phyloP scores from a whole-genome alignment of 2,113 vertebrate species.

The Oryzias melastigma region DNA sequence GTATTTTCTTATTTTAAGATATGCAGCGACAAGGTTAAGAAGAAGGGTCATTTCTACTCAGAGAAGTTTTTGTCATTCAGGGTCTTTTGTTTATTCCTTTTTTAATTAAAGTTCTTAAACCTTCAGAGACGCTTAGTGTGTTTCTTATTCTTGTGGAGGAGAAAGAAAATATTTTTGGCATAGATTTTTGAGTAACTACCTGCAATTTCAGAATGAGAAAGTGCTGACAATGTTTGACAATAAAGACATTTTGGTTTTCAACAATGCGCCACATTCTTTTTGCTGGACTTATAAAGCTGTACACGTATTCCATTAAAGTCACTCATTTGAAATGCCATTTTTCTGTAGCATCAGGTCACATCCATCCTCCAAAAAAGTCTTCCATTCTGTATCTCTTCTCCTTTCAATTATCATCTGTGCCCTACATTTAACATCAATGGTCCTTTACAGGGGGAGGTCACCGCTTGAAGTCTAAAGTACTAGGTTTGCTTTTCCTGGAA shows the following conservation, averaged over 20 bases:
- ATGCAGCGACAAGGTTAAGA: slow-evolving; percentile 55
- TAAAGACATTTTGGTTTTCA: slow-evolving; percentile 27
- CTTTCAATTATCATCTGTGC: slow-evolving; percentile 20
- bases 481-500: slow-evolving; percentile 24
- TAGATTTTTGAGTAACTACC: slow-evolving; percentile 23
- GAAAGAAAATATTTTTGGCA: slow-evolving; percentile 29
- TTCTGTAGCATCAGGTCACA: slow-evolving; percentile 18
- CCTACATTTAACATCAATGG: slow-evolving; percentile 41
- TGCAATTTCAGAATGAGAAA: slow-evolving; percentile 12
- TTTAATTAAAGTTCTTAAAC: slow-evolving; percentile 67
- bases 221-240: not conserved
- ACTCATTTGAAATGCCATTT: slow-evolving; percentile 37
- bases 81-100: slow-evolving; percentile 56
- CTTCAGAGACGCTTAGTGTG: slow-evolving; percentile 49
- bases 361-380: slow-evolving; percentile 21
- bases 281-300: slow-evolving; percentile 36
- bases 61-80: slow-evolving; percentile 57
- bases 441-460: slow-evolving; percentile 32
- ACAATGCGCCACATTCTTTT: slow-evolving; percentile 28
- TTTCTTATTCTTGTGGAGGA: slow-evolving; percentile 41
- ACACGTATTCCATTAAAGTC: slow-evolving; percentile 46
- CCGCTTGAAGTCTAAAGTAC: slow-evolving; percentile 25
- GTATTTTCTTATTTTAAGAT: slow-evolving; percentile 52
- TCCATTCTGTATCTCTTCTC: slow-evolving; percentile 24
- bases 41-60: slow-evolving; percentile 61